Evolutionary conservation across 30 jellyfish, hydroid and myxozoan genomes (phyloP), one percentile per base, ranked within the genome.

Genomic region (Chrysaora quinquecirrha): DNA sequence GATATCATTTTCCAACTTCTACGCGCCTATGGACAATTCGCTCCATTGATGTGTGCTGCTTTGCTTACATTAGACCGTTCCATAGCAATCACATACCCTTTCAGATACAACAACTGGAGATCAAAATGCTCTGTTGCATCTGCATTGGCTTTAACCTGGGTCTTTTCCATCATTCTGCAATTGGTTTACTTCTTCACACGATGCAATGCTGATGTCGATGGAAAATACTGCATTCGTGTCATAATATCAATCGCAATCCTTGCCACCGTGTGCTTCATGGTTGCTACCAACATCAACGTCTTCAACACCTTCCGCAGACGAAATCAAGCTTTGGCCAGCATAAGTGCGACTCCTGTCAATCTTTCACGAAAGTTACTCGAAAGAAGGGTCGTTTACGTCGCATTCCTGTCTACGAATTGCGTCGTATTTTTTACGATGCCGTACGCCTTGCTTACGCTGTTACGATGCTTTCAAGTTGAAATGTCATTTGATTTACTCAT

Each of bases 331-430:
- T 48, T 73, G 20, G 60, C 72, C 29, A 18, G 27, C 56, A 30
- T 20, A 18, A 27, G 14, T 64, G 50, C 48, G 7, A 34, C 85
- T n/a, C 43, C 70, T 30, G 1, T 2, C 29, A 67, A 30, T 6
- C 28, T 35, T 1, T 67, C 80, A n/a, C 48, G 52, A 20, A 47
- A 47, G 32, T 25, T 35, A 12, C 27, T 49, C 0, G 68, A 73
- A 18, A 47, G 70, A 7, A 43, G 73, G 23, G 85, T 73, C 19
- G 71, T 73, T 16, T 73, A 48, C 85, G 73, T 48, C 48, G 85
- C 85, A 12, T 73, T 73, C 19, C 73, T 73, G 48, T 38, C 70
- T 25, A 73, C 85, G 11, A 73, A 73, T 23, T 73, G 85, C 48
- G 85, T 48, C 48, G 73, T 49, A 0, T 34, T 73, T 20, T 73